A percentile compares a stretch with the other conserved stretches of the same genome.
These are phyloP conservation scores for Eristalis tenax DNA, from an alignment of 2,888 invertebrate species.

Conservation along the genomic window DNA sequence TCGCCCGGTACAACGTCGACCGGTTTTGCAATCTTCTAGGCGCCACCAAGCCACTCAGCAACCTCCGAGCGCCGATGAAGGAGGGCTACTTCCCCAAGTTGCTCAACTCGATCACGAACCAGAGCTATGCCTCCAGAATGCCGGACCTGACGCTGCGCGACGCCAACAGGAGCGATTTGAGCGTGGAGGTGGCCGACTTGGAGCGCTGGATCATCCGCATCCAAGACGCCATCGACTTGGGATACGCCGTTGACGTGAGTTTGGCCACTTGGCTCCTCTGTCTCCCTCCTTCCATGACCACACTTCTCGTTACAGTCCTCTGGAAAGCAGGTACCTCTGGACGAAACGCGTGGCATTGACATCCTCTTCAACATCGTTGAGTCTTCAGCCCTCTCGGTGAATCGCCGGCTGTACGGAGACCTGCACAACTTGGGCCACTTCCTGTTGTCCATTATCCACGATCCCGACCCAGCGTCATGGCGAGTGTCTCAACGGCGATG, in stretches of 20 bases:
- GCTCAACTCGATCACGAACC: constrained; percentile 84
- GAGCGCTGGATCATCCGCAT: constrained; percentile 88
- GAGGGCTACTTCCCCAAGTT: constrained; percentile 90
- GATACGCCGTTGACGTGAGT: constrained; percentile 83
- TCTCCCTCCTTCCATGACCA: no score
- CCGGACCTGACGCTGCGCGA: constrained; percentile 83
- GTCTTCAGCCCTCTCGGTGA: constrained; percentile 86
- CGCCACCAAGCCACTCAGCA: constrained; percentile 82
- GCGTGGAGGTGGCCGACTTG: constrained; percentile 82
- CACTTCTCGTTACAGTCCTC: constrained; percentile 64
- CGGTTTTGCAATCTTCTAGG: constrained; percentile 83
- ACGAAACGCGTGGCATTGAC: constrained; percentile 86
- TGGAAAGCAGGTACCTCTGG: constrained; percentile 76
- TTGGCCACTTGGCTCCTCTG: not conserved
- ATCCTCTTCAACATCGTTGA: constrained; percentile 90
- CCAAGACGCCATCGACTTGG: constrained; percentile 87
- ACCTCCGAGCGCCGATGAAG: constrained; percentile 86
- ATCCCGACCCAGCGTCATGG: constrained; percentile 91
- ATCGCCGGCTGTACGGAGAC: constrained; percentile 88
- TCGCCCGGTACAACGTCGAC: constrained; percentile 86
- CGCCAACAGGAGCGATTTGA: constrained; percentile 83
- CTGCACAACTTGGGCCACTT: constrained; percentile 92
- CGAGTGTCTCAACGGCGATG: constrained; percentile 92
- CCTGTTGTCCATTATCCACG: constrained; percentile 88
- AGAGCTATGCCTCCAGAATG: constrained; percentile 87